These are phyloP conservation scores for human (Homo sapiens) DNA, from an alignment of 2,113 vertebrate genomes.

Conservation along the genomic window GRCh38 chrX:80721501-80722000, in stretches of 20 bases:
- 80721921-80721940: too few relatives aligned
- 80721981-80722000: too few relatives aligned
- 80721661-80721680: neutral
- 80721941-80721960: too few relatives aligned
- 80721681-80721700: neutral
- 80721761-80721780: neutral
- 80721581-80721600: neutral
- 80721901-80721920: too few relatives aligned
- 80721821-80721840: neutral
- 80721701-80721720: neutral
- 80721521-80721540: conserved; percentile 6
- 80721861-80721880: too few relatives aligned
- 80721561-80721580: neutral
- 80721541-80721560: conserved; percentile 11
- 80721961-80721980: too few relatives aligned
- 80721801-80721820: neutral
- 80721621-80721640: conserved; percentile 8
- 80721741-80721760: neutral
- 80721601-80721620: neutral
- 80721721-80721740: neutral
- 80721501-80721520: conserved; percentile 40
- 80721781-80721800: neutral
- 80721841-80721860: neutral
- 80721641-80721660: neutral
- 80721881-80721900: too few relatives aligned